Base-by-base conservation (phyloP, 2,113 vertebrate species). In the Heliornis fulica region DNA sequence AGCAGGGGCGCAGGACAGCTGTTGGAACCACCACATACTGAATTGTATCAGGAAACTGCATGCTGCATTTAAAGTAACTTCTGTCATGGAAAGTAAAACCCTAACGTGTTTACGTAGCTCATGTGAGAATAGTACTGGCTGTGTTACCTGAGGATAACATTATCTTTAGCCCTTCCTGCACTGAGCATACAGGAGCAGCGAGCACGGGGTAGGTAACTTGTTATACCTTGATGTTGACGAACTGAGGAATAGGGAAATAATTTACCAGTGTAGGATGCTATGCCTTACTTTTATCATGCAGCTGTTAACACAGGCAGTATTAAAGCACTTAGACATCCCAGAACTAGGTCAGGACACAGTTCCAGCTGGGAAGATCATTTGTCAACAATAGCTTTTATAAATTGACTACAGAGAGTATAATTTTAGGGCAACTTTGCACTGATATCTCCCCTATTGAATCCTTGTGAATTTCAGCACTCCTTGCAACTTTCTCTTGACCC, bases 91-190 rank as follows among this genome's bases (percentile, higher is more conserved):
- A 89, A 61, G 34, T 83, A 53, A 77, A 92, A 66, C n/a, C 43
- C 28, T 34, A 29, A 50, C 3, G 1, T 11, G 32, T 63, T 68
- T 85, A 19, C 2, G 2, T 57, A 48, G 59, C 36, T 72, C 11
- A 26, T 56, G 26, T 43, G 25, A 15, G 64, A 71, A 2, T 38
- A 66, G n/a, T 40, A 70, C 25, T 26, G 26, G 25, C 71, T 9
- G 1, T 14, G 14, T 84, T 82, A 11, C 63, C 43, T 32, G 32
- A 54, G 46, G 41, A 19, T 50, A 43, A 36, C 0, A 0, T 43
- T 25, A 34, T 50, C 34, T 31, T 54, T 81, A 54, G 65, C 28
- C 43, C 57, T 69, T 81, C 54, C 26, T 34, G 34, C 11, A 1
- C 26, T 83, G 61, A 34, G 15, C 2, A 2, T 25, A 22, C 6